Evolutionary conservation across 1,140 invertebrate species (phyloP), one percentile per base, ranked within the genome.

Genomic region (Scaptodrosophila lebanonensis): DNA sequence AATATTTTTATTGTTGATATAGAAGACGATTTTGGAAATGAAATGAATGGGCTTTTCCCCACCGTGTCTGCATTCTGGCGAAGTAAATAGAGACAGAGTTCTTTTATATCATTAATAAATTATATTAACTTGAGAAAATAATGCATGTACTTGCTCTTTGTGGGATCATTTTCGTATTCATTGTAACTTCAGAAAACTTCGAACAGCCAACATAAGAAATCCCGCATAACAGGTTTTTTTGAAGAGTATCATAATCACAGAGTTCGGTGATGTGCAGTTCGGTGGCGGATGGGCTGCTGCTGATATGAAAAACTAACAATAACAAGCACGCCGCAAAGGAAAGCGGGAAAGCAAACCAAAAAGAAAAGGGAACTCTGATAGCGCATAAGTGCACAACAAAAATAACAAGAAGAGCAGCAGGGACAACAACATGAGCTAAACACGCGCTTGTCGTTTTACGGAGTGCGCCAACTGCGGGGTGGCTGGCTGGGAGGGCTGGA

Each of bases 361-460:
- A 77, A 57, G 67, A 63, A 25, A 25, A 25, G 8, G 8, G 8
- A 25, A 25, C 3, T 25, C 73, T 77, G 72, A 77, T 77, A 77
- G 73, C 72, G 64, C 72, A 77, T 77, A 77, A 77, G 72, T 77
- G 73, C 72, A 67, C 73, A 76, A 60, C 52, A 60, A 49, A 22
- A 43, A 17, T 12, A 54, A 20, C 50, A 42, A 30, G 29, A 16
- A 16, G 27, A 39, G 1, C 27, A 43, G 29, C 30, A 36, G 35
- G 2, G 51, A 49, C 39, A 42, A 47, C 45, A 73, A 68, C 43
- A 65, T 47, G 27, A 60, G 67, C 64, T 51, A 72, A 77, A 65
- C 59, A 45, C 53, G 64, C 58, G 49, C 51, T 49, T 73, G 64
- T 61, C 60, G 58, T 73, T 65, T 64, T 57, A 68, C 64, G 68